Evolutionary conservation across 2,113 vertebrate genomes (phyloP), one percentile per base, ranked within the genome.

Genomic region (Chaetodon trifascialis): DNA sequence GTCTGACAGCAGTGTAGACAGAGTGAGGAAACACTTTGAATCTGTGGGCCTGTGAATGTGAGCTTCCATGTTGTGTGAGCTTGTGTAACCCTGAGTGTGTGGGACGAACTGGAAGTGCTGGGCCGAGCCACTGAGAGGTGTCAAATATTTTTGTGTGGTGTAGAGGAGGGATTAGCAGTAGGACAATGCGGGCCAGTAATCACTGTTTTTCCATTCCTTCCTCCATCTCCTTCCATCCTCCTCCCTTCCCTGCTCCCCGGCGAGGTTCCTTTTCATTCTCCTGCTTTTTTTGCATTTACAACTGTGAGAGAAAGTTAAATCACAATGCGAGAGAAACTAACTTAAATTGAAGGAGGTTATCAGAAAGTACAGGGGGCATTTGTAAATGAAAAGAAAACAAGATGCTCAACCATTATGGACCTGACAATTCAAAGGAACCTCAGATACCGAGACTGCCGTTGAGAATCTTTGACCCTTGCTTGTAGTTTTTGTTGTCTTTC

Each of bases 61-160:
- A 25, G 44, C 17, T 7, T 71, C 59, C 63, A 19, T 58, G 71
- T 73, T 84, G 82, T 86, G 86, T 78, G 76, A n/a, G 64, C 73
- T 73, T 83, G 74, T 84, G 69, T 80, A 78, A 76, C 77, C 63
- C 88, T 42, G 72, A 65, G 76, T 64, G 86, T 86, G 85, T 82
- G 80, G 70, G 90, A 76, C 86, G 17, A 46, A 47, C 38, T 87
- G 82, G 83, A 77, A 81, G 79, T 70, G 88, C 83, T 46, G 71
- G 46, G 69, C 72, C 40, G 49, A 49, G 70, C 71, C 73, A 65
- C 78, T 90, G 88, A 88, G 91, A 90, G 79, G 89, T 90, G 90
- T 93, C 89, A 92, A 92, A 94, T 89, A 89, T 90, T 93, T 84
- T 84, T 90, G 86, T 85, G 81, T 74, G 79, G 73, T 65, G 79